phyloP scores from a whole-genome alignment of 2,888 invertebrate genomes.

The Chaetogeoica ovagalla region DNA sequence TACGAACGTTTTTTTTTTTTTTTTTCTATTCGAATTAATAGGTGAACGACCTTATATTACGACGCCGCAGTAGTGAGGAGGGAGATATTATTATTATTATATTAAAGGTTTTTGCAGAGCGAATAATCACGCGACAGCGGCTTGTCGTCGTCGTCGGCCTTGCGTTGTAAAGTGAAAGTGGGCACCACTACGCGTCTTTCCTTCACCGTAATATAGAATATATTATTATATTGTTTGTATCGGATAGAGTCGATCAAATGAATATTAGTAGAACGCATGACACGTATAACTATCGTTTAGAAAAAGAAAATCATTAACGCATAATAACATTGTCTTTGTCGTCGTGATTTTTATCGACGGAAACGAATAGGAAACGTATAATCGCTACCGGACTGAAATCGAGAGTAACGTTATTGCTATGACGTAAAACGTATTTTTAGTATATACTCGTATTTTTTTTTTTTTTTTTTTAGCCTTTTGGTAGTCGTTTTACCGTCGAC shows the following conservation, averaged over 20 bases:
- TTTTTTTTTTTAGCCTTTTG: too few relatives aligned
- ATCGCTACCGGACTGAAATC: too few relatives aligned
- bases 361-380: too few relatives aligned
- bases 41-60: slow-evolving; percentile 35
- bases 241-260: not conserved
- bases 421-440: too few relatives aligned
- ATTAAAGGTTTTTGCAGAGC: slow-evolving; percentile 1
- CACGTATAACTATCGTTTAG: not conserved
- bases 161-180: slow-evolving; percentile 38
- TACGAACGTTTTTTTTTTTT: not conserved
- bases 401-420: too few relatives aligned
- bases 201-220: slow-evolving; percentile 1
- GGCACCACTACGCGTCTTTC: slow-evolving; percentile 20
- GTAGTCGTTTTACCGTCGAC: too few relatives aligned
- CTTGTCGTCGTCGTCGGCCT: slow-evolving; percentile 25
- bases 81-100: not conserved
- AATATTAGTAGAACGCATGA: not conserved
- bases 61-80: not conserved
- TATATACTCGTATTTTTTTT: too few relatives aligned
- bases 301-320: too few relatives aligned
- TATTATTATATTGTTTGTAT: slow-evolving; percentile 7
- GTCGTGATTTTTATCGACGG: too few relatives aligned
- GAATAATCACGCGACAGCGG: slow-evolving; percentile 8
- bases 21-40: slow-evolving; percentile 3
- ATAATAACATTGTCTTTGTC: too few relatives aligned